Conservation (phyloP, 2,888 invertebrate species). For the Brenthis hecate region DNA sequence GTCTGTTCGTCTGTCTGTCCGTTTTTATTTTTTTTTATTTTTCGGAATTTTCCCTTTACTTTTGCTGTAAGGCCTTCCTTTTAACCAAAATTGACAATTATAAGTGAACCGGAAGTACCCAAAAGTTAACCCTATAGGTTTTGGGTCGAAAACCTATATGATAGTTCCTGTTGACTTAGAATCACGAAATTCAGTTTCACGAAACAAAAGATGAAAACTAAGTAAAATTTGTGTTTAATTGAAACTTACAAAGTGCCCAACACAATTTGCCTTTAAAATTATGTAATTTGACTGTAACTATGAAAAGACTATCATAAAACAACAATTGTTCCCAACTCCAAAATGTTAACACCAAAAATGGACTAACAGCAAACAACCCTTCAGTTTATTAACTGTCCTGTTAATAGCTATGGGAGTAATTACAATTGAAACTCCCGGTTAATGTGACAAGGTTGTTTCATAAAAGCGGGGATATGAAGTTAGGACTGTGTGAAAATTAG, state of each 20-base stretch:
- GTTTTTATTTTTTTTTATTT: too few relatives aligned
- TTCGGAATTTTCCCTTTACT: too few relatives aligned
- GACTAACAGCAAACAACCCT: slow-evolving; percentile 23
- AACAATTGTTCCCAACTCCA: slow-evolving; percentile 26
- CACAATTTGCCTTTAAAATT: slow-evolving; percentile 11
- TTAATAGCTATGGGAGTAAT: slow-evolving; percentile 43
- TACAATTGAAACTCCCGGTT: slow-evolving; percentile 42
- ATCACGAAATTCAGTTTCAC: too few relatives aligned
- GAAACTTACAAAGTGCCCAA: slow-evolving; percentile 11
- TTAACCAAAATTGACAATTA: too few relatives aligned
- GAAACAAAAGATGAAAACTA: too few relatives aligned
- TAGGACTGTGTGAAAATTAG: slow-evolving; percentile 47
- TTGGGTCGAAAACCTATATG: too few relatives aligned
- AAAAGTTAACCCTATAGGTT: too few relatives aligned
- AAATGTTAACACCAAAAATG: slow-evolving; percentile 29
- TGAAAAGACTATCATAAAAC: slow-evolving; percentile 29
- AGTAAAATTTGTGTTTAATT: slow-evolving; percentile 7
- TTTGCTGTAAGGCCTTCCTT: too few relatives aligned
- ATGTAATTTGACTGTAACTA: slow-evolving; percentile 22
- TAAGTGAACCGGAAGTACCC: too few relatives aligned
- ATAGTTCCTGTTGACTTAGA: too few relatives aligned
- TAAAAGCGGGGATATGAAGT: slow-evolving; percentile 42
- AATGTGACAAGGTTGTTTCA: slow-evolving; percentile 47
- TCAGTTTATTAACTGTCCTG: slow-evolving; percentile 39
- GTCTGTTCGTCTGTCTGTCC: too few relatives aligned